A percentile compares a stretch with the other conserved stretches of the same genome.
Conservation (phyloP, 2,113 vertebrate species). For the Colistium nudipinnis region DNA sequence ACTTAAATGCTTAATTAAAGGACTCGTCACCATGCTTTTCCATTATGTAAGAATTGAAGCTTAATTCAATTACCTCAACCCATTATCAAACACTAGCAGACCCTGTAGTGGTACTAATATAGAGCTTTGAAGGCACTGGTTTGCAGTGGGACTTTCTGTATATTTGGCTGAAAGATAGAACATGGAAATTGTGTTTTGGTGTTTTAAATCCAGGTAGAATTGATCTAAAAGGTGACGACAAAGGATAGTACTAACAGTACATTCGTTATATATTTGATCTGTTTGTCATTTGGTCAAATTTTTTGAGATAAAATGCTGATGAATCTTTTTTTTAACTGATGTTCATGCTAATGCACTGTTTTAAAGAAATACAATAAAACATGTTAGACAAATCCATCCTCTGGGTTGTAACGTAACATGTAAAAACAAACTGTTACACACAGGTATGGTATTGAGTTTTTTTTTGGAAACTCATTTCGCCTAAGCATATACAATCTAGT, state of each 20-base stretch:
- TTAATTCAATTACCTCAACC: conserved; percentile 11
- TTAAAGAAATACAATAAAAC: conserved; percentile 55
- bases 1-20: conserved; percentile 36
- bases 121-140: neutral
- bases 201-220: conserved; percentile 18
- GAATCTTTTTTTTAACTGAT: conserved; percentile 46
- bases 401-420: neutral
- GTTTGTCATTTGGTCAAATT: conserved; percentile 39
- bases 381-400: conserved; percentile 25
- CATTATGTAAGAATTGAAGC: conserved; percentile 35
- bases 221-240: conserved; percentile 14
- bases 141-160: conserved; percentile 11
- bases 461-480: too few species aligned
- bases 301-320: conserved; percentile 29
- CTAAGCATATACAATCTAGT: too few species aligned
- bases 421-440: too few species aligned
- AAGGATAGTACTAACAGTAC: conserved; percentile 5
- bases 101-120: conserved; percentile 13
- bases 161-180: conserved; percentile 8
- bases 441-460: too few species aligned
- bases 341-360: conserved; percentile 49
- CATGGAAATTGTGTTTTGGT: conserved; percentile 4
- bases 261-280: conserved; percentile 21
- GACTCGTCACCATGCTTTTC: conserved; percentile 33
- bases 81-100: conserved; percentile 24